These are phyloP conservation scores for Poecilia latipinna DNA, from an alignment of 2,113 vertebrate genomes.

Conservation along the genomic window DNA sequence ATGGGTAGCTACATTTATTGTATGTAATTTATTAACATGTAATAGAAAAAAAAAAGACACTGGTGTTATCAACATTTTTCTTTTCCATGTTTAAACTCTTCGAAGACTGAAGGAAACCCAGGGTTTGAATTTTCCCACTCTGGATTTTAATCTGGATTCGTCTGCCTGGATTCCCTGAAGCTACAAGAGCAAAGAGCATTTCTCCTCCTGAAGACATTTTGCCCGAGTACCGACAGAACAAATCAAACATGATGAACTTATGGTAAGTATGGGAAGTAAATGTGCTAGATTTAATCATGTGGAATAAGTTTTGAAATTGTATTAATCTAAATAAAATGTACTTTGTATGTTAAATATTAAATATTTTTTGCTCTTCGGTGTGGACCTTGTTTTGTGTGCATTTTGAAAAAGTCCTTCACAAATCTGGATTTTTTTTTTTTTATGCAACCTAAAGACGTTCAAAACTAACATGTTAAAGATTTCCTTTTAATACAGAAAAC, in stretches of 20 bases:
- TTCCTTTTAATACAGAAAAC: too few species aligned
- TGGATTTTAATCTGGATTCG: slow-evolving; percentile 7
- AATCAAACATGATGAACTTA: not conserved
- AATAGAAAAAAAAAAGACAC: not conserved
- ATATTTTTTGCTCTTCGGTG: slow-evolving; percentile 8
- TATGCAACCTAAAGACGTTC: not conserved
- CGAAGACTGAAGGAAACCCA: not conserved
- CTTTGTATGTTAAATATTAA: slow-evolving; percentile 34
- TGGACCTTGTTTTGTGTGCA: slow-evolving; percentile 29
- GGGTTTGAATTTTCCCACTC: not conserved
- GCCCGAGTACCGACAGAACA: not conserved
- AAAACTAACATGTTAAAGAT: not conserved
- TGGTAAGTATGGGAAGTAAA: slow-evolving; percentile 51
- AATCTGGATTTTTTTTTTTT: not conserved
- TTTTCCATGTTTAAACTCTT: slow-evolving; percentile 7
- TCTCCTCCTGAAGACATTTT: slow-evolving; percentile 24
- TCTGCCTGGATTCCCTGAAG: slow-evolving; percentile 22
- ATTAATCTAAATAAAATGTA: not conserved
- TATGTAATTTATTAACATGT: too few species aligned
- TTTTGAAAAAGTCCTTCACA: not conserved
- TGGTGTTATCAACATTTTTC: not conserved
- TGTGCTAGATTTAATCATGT: not conserved
- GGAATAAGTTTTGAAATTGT: not conserved
- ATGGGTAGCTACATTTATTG: not conserved
- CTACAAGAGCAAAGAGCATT: not conserved